phyloP scores from a whole-genome alignment of 2,797 vertebrate genomes.

The Diplodus sargus region DNA sequence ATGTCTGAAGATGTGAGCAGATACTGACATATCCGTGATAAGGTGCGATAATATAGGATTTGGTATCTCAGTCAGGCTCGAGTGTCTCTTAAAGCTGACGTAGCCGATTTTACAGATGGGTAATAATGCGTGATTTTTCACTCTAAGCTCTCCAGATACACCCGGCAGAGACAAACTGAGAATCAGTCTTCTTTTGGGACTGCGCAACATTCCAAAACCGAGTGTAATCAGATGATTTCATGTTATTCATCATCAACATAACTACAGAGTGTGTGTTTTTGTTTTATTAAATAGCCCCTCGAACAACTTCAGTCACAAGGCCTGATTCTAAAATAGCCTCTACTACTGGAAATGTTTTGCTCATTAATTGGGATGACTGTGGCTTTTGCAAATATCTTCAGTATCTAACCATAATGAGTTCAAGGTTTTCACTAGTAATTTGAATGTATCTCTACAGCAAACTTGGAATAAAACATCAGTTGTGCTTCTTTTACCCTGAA shows the following conservation, averaged over 20 bases:
- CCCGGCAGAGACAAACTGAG: neutral
- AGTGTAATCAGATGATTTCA: neutral
- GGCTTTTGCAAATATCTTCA: neutral
- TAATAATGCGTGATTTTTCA: conserved; percentile 14
- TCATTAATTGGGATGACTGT: neutral
- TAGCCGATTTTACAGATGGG: conserved; percentile 18
- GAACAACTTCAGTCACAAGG: neutral
- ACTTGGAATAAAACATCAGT: conserved; percentile 6
- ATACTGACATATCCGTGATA: conserved; percentile 6
- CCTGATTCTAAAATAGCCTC: neutral
- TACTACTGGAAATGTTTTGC: neutral
- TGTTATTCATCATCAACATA: conserved; percentile 5
- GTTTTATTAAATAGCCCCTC: neutral
- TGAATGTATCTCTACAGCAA: conserved; percentile 3
- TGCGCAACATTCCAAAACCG: neutral
- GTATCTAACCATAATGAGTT: neutral
- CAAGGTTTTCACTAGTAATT: neutral
- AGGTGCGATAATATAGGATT: conserved; percentile 1
- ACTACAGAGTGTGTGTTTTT: neutral
- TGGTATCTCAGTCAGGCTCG: conserved; percentile 1
- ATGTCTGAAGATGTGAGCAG: conserved; percentile 18
- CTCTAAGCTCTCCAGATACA: conserved; percentile 3
- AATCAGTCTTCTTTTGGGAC: neutral
- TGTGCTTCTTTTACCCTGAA: conserved; percentile 17
- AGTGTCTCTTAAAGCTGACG: conserved; percentile 27